Evolutionary conservation across 2,113 vertebrate species (phyloP).

Genomic region (Symphodus melops): DNA sequence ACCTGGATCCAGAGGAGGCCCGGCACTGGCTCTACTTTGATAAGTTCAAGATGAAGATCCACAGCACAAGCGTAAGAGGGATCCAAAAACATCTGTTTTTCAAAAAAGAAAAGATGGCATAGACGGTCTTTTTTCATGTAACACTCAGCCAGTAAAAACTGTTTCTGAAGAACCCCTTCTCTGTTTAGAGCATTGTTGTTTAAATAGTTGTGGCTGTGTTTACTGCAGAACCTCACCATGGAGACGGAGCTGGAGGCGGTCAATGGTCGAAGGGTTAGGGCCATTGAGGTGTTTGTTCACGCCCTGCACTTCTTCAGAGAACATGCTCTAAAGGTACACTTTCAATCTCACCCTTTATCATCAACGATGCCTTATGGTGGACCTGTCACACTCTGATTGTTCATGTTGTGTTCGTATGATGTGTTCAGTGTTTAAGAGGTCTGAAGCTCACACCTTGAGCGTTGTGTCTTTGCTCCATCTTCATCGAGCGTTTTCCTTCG

Average conservation of each 20-base stretch:
- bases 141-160: too few relatives aligned
- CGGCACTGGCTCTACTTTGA: conserved; percentile 96
- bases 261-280: conserved; percentile 88
- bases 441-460: neutral
- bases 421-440: too few relatives aligned
- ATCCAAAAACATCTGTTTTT: neutral
- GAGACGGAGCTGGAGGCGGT: conserved; percentile 92
- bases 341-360: too few relatives aligned
- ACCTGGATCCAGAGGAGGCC: conserved; percentile 94
- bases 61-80: conserved; percentile 89
- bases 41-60: conserved; percentile 99
- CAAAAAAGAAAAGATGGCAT: too few relatives aligned
- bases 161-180: too few relatives aligned
- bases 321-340: conserved; percentile 90
- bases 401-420: too few relatives aligned
- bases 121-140: too few relatives aligned
- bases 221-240: conserved; percentile 85
- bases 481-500: neutral
- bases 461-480: neutral
- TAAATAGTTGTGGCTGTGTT: conserved; percentile 35
- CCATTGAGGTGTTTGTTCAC: conserved; percentile 93
- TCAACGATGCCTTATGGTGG: too few relatives aligned
- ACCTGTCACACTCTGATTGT: too few relatives aligned
- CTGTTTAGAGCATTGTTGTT: neutral
- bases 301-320: conserved; percentile 93